Base-by-base conservation (phyloP, 2,113 vertebrate species). In the Phainopepla nitens region DNA sequence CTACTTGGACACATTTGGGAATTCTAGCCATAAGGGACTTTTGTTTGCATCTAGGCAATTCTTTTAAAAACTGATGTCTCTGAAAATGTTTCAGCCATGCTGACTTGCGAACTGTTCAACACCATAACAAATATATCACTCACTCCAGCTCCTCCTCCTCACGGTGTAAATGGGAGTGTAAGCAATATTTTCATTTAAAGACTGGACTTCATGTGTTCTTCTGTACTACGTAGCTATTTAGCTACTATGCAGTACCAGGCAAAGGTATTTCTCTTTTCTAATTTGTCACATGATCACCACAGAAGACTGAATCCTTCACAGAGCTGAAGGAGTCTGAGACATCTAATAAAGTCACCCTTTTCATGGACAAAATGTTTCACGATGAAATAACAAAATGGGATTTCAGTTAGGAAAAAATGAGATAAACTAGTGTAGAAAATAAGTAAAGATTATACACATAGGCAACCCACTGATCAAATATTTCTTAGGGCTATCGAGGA, bases 391-490 rank as follows among this genome's bases (percentile, higher is more conserved):
- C 95, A 96, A 96, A 95, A 96, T 96, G 85, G 31, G 31, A 64
- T 91, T 95, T 96, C 95, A 91, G 94, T 91, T 94, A 88, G 76
- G 77, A 76, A 97, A 94, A 97, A 97, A 96, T 80, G 86, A 97
- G 90, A 97, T 94, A 96, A 97, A 97, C 90, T 97, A 90, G 84
- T 93, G 92, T 75, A 93, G 96, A 85, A 96, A 97, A 96, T 97
- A 97, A 96, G 86, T 95, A 95, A 96, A 97, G 95, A 97, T 96
- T 96, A 92, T 76, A 92, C 90, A 95, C 21, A 8, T 71, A 94
- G 96, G 95, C 93, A 96, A 89, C 96, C 92, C 96, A 95, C 96
- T 96, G 96, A 96, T 96, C 94, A 95, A 96, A 94, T 94, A 96
- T 96, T 97, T 97, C 96, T 97, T 96, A 96, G 88, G 96, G 96